Evolutionary conservation across 2,113 vertebrate species (phyloP).

Genomic region (Argyrosomus japonicus): DNA sequence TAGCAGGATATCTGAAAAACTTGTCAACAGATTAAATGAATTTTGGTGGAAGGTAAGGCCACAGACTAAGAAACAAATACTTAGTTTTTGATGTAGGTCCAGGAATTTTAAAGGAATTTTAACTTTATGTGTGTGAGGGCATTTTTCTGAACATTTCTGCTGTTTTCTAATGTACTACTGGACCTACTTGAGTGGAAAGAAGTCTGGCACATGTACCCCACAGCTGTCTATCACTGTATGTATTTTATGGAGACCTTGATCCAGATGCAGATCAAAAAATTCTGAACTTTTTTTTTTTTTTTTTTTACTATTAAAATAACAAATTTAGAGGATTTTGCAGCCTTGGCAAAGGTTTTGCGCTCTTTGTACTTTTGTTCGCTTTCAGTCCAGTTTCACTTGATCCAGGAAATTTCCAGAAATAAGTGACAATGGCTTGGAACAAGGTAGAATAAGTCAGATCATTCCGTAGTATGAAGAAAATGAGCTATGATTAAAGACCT

Average conservation of each 20-base stretch:
- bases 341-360: slow-evolving; percentile 25
- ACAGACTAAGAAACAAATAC: slow-evolving; percentile 9
- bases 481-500: slow-evolving; percentile 44
- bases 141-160: slow-evolving; percentile 24
- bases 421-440: slow-evolving; percentile 52
- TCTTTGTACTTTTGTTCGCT: slow-evolving; percentile 40
- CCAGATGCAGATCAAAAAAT: slow-evolving; percentile 38
- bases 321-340: slow-evolving; percentile 55
- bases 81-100: slow-evolving; percentile 33
- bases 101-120: slow-evolving; percentile 27
- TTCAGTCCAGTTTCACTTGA: slow-evolving; percentile 43
- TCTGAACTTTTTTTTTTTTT: background rate
- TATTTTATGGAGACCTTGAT: slow-evolving; percentile 38
- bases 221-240: slow-evolving; percentile 37
- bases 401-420: slow-evolving; percentile 63
- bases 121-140: background rate
- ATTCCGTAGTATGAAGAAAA: slow-evolving; percentile 42
- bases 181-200: slow-evolving; percentile 41
- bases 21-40: slow-evolving; percentile 24
- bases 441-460: slow-evolving; percentile 29
- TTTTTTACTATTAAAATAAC: slow-evolving; percentile 49
- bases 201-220: slow-evolving; percentile 23
- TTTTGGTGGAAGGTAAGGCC: slow-evolving; percentile 20
- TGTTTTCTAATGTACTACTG: slow-evolving; percentile 53
- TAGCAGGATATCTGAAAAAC: slow-evolving; percentile 6